Evolutionary conservation across 2,888 invertebrate species (phyloP).

Genomic region (Cancer borealis): DNA sequence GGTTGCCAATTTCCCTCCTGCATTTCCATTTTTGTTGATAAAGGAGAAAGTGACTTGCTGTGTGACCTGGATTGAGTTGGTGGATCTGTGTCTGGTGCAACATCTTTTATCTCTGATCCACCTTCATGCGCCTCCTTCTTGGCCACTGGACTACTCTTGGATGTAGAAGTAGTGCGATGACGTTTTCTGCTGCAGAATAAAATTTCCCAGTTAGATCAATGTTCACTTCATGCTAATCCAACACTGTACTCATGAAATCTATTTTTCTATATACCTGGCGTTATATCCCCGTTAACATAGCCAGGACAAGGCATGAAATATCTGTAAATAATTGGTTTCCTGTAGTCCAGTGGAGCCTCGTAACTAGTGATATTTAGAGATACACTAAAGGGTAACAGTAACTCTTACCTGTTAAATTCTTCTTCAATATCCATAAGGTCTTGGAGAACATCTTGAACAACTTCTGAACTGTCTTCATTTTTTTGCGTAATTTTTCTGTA

Average conservation of each 20-base stretch:
- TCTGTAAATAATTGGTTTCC: too few species aligned
- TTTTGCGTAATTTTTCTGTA: conserved; percentile 57
- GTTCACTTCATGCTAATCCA: neutral
- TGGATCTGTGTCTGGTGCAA: neutral
- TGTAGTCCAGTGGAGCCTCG: too few species aligned
- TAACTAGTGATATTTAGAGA: neutral
- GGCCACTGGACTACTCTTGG: conserved; percentile 53
- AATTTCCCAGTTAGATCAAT: neutral
- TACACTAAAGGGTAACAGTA: neutral
- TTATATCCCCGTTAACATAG: too few species aligned
- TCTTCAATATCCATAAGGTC: conserved; percentile 62
- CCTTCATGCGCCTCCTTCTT: neutral
- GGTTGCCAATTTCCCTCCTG: conserved; percentile 71
- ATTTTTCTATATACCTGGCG: too few species aligned
- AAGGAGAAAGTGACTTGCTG: conserved; percentile 71
- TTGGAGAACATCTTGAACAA: conserved; percentile 31
- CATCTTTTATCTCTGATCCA: conserved; percentile 5
- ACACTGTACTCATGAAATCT: too few species aligned
- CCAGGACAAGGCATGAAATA: too few species aligned
- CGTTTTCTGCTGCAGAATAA: conserved; percentile 36
- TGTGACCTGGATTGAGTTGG: conserved; percentile 21
- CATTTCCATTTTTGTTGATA: conserved; percentile 70
- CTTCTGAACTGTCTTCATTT: neutral
- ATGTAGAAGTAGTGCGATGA: neutral
- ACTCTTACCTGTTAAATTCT: conserved; percentile 60